These are phyloP conservation scores for Heliopora coerulea DNA, from an alignment of 92 coral and sea anemone species.

Conservation along the genomic window DNA sequence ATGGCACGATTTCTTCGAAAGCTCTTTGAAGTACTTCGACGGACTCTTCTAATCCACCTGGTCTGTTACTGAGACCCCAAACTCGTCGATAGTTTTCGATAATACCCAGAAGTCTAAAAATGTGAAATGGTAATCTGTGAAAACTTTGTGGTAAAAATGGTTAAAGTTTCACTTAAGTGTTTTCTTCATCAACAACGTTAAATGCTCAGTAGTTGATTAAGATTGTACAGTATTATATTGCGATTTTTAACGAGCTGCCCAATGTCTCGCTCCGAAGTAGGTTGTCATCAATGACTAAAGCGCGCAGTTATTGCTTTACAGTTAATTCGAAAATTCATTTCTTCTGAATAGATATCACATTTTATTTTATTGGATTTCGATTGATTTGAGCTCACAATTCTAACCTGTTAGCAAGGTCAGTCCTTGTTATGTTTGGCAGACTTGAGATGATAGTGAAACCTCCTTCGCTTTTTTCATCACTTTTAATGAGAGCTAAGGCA, in stretches of 20 bases:
- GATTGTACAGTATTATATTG: no score
- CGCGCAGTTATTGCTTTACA: no score
- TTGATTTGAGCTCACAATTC: no score
- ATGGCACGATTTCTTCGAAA: slow-evolving; percentile 69
- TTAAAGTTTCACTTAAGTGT: no score
- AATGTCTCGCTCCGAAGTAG: no score
- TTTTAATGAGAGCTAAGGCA: slow-evolving; percentile 60
- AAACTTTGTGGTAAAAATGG: background rate
- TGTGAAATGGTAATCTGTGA: background rate
- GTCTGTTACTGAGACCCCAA: slow-evolving; percentile 73
- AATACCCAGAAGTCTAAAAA: slow-evolving; percentile 70
- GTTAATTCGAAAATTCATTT: no score
- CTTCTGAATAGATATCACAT: no score
- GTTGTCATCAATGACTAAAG: no score
- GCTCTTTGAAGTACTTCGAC: slow-evolving; percentile 65
- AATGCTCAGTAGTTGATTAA: no score
- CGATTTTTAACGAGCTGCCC: no score
- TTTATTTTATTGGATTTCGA: no score
- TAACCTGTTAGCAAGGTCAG: slow-evolving; percentile 95
- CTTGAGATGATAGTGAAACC: slow-evolving; percentile 48
- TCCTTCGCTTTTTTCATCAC: slow-evolving; percentile 51
- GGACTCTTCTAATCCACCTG: slow-evolving; percentile 73
- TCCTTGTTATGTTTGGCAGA: slow-evolving; percentile 75
- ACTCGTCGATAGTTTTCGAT: slow-evolving; percentile 75
- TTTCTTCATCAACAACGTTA: no score